These are phyloP conservation scores for Tenodera sinensis DNA, from an alignment of 2,888 invertebrate genomes.

Conservation along the genomic window DNA sequence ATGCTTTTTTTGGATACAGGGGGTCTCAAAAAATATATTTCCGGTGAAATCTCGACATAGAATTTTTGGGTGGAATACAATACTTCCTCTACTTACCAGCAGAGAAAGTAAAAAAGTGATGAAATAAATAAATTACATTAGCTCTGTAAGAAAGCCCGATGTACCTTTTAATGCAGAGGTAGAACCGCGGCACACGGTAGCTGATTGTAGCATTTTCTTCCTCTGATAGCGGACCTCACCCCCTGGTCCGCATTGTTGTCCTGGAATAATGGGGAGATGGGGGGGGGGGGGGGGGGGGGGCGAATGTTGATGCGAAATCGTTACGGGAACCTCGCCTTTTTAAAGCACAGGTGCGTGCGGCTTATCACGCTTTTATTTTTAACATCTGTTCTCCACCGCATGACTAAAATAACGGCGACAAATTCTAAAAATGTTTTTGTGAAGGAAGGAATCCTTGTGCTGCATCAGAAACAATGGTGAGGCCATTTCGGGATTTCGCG, in stretches of 20 bases:
- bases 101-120: too few relatives aligned
- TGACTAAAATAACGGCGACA: not conserved
- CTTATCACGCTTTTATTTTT: not conserved
- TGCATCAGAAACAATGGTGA: too few relatives aligned
- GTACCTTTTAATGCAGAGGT: not conserved
- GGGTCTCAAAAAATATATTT: too few relatives aligned
- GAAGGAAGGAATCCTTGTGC: not conserved
- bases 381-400: not conserved
- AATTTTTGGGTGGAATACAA: too few relatives aligned
- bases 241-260: not conserved
- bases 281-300: too few relatives aligned
- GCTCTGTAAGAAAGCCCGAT: not conserved
- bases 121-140: too few relatives aligned
- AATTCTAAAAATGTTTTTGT: not conserved
- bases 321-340: not conserved
- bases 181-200: not conserved
- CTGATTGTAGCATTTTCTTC: not conserved
- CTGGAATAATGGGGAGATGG: not conserved
- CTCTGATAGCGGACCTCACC: not conserved
- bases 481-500: too few relatives aligned
- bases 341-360: not conserved
- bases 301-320: not conserved
- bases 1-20: too few relatives aligned
- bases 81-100: too few relatives aligned
- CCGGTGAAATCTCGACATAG: too few relatives aligned